Percentiles rank a stretch among this genome's conserved stretches.
Conservation (phyloP, 1,140 invertebrate species). For the Amphibalanus amphitrite region DNA sequence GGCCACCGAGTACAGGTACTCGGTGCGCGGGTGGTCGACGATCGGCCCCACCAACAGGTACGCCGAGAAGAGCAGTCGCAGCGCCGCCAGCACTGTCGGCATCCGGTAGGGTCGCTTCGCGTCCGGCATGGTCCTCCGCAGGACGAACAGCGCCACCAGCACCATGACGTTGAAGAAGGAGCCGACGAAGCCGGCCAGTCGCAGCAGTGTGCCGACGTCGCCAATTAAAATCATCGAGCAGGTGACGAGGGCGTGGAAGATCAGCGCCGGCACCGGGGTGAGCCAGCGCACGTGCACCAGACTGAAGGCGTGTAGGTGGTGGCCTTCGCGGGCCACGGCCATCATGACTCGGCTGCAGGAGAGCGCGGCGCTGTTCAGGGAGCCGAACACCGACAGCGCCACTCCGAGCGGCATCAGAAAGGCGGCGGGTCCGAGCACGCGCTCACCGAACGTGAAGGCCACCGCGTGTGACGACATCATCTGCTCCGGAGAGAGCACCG, state of each 20-base stretch:
- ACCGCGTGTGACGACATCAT: slow-evolving; percentile 37
- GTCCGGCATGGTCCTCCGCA: slow-evolving; percentile 51
- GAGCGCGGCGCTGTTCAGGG: slow-evolving; percentile 40
- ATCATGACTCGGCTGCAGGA: slow-evolving; percentile 32
- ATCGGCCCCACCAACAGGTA: slow-evolving; percentile 36
- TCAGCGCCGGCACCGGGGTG: slow-evolving; percentile 31
- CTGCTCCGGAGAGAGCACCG: slow-evolving; percentile 45
- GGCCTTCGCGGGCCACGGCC: slow-evolving; percentile 30
- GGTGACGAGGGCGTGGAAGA: slow-evolving; percentile 47
- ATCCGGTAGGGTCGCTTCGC: slow-evolving; percentile 63
- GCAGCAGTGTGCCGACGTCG: slow-evolving; percentile 51
- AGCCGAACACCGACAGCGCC: slow-evolving; percentile 40
- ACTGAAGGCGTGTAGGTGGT: slow-evolving; percentile 32
- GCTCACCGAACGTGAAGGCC: slow-evolving; percentile 36
- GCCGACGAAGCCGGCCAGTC: slow-evolving; percentile 59
- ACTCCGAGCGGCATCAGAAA: slow-evolving; percentile 42
- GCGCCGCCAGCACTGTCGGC: slow-evolving; percentile 34
- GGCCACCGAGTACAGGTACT: slow-evolving; percentile 8
- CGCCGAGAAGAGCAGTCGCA: slow-evolving; percentile 33
- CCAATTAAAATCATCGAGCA: slow-evolving; percentile 49
- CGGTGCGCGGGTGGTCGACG: slow-evolving; percentile 28
- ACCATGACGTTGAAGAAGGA: slow-evolving; percentile 58
- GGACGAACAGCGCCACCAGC: slow-evolving; percentile 56
- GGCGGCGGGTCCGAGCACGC: slow-evolving; percentile 33
- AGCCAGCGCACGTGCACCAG: slow-evolving; percentile 29